phyloP scores from a whole-genome alignment of 2,888 invertebrate species.

The Cyrtodaria siliqua region DNA sequence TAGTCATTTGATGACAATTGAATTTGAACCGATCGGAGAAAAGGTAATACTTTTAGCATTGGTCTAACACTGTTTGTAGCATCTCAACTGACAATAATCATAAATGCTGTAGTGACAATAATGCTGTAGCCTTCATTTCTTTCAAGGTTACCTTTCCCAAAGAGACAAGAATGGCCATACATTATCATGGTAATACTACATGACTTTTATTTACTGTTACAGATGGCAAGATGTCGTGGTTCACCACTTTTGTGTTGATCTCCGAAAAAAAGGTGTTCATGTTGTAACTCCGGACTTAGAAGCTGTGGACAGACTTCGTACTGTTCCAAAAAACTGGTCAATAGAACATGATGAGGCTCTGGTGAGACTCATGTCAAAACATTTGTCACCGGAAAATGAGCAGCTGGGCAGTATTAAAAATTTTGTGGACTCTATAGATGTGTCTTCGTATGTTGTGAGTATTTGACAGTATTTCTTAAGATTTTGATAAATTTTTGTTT shows the following conservation, averaged over 20 bases:
- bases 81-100: too few species aligned
- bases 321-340: slow-evolving; percentile 79
- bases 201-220: slow-evolving; percentile 21
- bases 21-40: too few species aligned
- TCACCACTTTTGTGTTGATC: slow-evolving; percentile 76
- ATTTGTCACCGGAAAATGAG: slow-evolving; percentile 80
- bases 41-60: too few species aligned
- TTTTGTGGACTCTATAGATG: slow-evolving; percentile 84
- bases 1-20: too few species aligned
- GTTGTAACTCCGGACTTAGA: slow-evolving; percentile 73
- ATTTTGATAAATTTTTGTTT: too few species aligned
- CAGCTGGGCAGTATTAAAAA: slow-evolving; percentile 83
- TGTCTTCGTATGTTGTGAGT: slow-evolving; percentile 84
- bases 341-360: slow-evolving; percentile 84
- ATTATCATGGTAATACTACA: too few species aligned
- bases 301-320: slow-evolving; percentile 75
- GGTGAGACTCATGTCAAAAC: slow-evolving; percentile 81
- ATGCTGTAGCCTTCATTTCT: too few species aligned
- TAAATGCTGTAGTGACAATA: too few species aligned
- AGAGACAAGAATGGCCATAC: too few species aligned
- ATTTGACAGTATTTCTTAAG: too few species aligned
- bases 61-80: too few species aligned
- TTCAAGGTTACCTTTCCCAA: too few species aligned
- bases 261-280: slow-evolving; percentile 65
- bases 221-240: slow-evolving; percentile 83